A percentile compares a stretch with the other conserved stretches of the same genome.
Evolutionary conservation across 1,140 invertebrate species (phyloP).

Genomic region (Holotrichia oblita): DNA sequence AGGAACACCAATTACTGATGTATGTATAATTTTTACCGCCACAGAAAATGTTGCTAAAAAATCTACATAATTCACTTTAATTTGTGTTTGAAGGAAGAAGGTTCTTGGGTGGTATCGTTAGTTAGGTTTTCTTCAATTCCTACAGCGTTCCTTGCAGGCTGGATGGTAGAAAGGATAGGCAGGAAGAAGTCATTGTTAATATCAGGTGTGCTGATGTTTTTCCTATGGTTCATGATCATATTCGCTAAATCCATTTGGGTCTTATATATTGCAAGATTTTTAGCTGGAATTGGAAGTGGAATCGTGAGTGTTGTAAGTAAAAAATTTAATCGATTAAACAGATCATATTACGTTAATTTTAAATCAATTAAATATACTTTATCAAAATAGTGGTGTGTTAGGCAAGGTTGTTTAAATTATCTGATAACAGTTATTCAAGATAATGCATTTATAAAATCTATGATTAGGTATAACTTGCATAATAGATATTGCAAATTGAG

Average conservation of each 20-base stretch:
- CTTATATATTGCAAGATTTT: not conserved
- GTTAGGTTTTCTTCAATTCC: not conserved
- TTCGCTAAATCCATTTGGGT: not conserved
- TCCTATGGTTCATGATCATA: not conserved
- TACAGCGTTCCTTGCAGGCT: not conserved
- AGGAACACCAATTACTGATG: not conserved
- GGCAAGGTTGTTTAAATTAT: too few relatives aligned
- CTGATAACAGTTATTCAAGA: too few relatives aligned
- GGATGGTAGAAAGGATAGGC: not conserved
- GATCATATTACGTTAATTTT: too few relatives aligned
- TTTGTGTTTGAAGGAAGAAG: slow-evolving; percentile 15
- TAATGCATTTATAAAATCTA: too few relatives aligned
- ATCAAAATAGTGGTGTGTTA: too few relatives aligned
- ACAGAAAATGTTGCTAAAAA: not conserved
- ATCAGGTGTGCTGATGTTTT: not conserved
- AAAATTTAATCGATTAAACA: too few relatives aligned
- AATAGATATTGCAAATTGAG: too few relatives aligned
- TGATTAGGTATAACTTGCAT: too few relatives aligned
- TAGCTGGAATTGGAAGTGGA: not conserved
- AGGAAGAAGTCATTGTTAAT: slow-evolving; percentile 1
- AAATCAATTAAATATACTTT: too few relatives aligned
- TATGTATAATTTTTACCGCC: not conserved
- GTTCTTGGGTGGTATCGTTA: not conserved
- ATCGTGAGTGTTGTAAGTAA: not conserved
- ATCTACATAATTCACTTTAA: not conserved